phyloP scores from a whole-genome alignment of 2,113 vertebrate genomes.

The Dromas ardeola region DNA sequence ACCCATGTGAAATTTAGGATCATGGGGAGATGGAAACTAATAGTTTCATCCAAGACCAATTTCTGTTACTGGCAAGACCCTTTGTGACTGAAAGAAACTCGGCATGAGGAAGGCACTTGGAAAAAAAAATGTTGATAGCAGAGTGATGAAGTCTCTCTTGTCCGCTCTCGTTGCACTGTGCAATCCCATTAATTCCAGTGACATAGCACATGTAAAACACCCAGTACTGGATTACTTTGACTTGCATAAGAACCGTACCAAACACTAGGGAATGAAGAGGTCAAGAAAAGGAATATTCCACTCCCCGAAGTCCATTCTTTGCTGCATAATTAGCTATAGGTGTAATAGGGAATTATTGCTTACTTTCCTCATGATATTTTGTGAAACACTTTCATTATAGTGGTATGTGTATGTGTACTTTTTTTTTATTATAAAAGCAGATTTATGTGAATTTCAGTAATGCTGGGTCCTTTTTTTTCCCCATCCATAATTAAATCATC shows the following conservation, averaged over 20 bases:
- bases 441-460: not conserved
- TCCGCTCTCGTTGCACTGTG: not conserved
- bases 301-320: not conserved
- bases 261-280: not conserved
- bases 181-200: not conserved
- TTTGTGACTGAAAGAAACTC: not conserved
- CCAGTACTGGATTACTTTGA: not conserved
- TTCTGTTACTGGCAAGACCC: not conserved
- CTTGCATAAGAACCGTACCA: not conserved
- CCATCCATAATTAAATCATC: not conserved
- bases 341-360: not conserved
- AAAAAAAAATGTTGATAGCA: not conserved
- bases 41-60: not conserved
- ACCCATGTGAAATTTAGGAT: not conserved
- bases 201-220: not conserved
- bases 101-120: not conserved
- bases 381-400: not conserved
- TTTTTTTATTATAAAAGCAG: not conserved
- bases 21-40: not conserved
- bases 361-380: not conserved
- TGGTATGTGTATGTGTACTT: not conserved
- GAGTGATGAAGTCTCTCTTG: not conserved
- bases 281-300: not conserved
- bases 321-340: rapidly evolving
- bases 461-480: not conserved